Percentiles rank a stretch among this genome's conserved stretches.
phyloP scores from a whole-genome alignment of 2,113 vertebrate genomes.

The Phaethornis superciliosus region DNA sequence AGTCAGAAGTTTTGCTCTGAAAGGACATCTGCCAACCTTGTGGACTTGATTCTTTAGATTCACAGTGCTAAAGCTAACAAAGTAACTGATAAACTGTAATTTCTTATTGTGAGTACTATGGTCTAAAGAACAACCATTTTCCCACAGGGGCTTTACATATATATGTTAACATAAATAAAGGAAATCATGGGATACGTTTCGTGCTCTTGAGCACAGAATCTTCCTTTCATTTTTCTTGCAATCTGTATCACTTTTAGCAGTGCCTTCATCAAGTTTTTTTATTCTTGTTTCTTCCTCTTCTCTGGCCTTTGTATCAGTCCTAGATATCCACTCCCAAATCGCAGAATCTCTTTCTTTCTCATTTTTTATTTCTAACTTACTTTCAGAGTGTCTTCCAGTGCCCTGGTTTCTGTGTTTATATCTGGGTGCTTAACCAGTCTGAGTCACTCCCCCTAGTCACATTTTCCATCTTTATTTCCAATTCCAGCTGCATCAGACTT shows the following conservation, averaged over 20 bases:
- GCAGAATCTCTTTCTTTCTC: background rate
- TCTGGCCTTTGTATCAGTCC: background rate
- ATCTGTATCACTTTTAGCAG: background rate
- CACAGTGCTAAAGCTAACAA: background rate
- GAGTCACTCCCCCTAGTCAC: background rate
- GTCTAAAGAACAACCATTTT: background rate
- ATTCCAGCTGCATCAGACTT: background rate
- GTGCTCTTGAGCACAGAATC: background rate
- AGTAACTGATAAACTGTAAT: background rate
- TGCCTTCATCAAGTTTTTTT: background rate
- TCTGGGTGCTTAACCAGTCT: background rate
- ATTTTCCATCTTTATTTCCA: constrained; percentile 3
- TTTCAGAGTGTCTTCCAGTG: background rate
- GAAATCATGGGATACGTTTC: background rate
- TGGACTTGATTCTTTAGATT: background rate
- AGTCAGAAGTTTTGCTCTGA: background rate
- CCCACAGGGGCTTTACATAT: background rate
- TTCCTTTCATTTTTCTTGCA: background rate
- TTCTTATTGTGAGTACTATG: background rate
- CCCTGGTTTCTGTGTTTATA: background rate
- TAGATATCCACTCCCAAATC: background rate
- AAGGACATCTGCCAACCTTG: background rate
- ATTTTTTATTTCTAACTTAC: background rate
- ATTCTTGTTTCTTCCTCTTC: background rate
- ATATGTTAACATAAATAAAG: background rate